These are phyloP conservation scores for Cervus canadensis DNA, from an alignment of 2,113 vertebrate genomes.

Conservation along the genomic window DNA sequence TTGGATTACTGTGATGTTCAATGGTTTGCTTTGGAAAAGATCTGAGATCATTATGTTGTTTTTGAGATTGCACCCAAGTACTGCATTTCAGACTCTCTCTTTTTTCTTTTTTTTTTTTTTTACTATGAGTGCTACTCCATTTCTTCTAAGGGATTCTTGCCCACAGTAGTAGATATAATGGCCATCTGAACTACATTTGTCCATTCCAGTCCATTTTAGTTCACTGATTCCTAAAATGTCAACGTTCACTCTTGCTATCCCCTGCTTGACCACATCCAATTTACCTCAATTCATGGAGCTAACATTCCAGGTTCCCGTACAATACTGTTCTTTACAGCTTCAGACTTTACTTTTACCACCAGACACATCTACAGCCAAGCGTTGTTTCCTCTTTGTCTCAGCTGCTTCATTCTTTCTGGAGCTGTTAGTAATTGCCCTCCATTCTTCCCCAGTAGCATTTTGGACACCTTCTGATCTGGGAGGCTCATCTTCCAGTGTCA, in stretches of 20 bases:
- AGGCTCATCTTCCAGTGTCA: not conserved
- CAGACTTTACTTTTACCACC: not conserved
- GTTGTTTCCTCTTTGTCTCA: not conserved
- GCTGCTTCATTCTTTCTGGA: not conserved
- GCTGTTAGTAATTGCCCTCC: not conserved
- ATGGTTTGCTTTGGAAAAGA: not conserved
- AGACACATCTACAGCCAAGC: not conserved
- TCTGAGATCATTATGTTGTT: not conserved
- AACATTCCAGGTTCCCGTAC: not conserved
- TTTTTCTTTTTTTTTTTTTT: not conserved
- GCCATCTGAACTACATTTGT: not conserved
- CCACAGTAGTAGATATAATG: not conserved
- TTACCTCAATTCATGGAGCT: not conserved
- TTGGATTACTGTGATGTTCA: not conserved
- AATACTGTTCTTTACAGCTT: not conserved
- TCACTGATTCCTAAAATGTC: not conserved
- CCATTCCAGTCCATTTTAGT: not conserved
- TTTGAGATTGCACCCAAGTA: not conserved
- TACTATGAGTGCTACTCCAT: not conserved
- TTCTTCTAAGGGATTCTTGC: not conserved
- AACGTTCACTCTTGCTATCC: not conserved
- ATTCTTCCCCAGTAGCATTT: not conserved
- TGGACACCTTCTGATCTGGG: not conserved
- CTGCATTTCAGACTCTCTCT: not conserved
- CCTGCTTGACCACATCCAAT: not conserved